Conservation (phyloP, 2,888 invertebrate genomes). For the Sphaerophoria taeniata region DNA sequence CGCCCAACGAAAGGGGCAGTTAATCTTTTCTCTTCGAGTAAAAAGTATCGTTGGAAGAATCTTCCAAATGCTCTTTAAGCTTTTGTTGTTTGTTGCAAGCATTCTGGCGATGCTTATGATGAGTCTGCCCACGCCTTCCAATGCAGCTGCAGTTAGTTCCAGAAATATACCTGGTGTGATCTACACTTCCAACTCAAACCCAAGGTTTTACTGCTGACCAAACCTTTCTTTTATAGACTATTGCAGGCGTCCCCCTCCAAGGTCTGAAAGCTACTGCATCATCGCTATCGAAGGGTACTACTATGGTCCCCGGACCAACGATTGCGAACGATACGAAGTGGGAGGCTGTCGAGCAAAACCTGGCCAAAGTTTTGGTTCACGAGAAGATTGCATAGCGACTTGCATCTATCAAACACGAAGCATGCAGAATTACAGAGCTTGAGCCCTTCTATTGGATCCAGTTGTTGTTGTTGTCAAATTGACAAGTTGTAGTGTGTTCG, state of each 20-base stretch:
- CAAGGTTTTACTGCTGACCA: slow-evolving; percentile 10
- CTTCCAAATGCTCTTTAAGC: slow-evolving; percentile 33
- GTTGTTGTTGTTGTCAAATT: not conserved
- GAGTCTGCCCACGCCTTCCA: slow-evolving; percentile 1
- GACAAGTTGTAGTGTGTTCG: not conserved
- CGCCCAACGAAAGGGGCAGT: slow-evolving; percentile 59
- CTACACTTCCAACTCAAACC: not conserved
- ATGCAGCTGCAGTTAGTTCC: slow-evolving; percentile 5
- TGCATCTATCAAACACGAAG: slow-evolving; percentile 78
- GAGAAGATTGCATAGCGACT: slow-evolving; percentile 79
- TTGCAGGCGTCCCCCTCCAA: slow-evolving; percentile 79
- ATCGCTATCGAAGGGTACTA: slow-evolving; percentile 81
- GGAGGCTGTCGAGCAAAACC: slow-evolving; percentile 79
- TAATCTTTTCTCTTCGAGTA: slow-evolving; percentile 57
- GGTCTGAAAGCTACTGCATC: slow-evolving; percentile 80
- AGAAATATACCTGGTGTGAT: slow-evolving; percentile 35
- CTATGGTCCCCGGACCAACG: slow-evolving; percentile 78
- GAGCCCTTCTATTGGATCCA: not conserved
- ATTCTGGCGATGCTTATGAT: slow-evolving; percentile 17
- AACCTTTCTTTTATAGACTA: slow-evolving; percentile 75
- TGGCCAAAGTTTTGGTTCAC: slow-evolving; percentile 81
- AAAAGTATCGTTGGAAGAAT: slow-evolving; percentile 50
- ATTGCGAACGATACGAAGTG: slow-evolving; percentile 79
- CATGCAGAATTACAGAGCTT: slow-evolving; percentile 77
- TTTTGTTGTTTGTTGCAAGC: slow-evolving; percentile 8